Base-by-base conservation (phyloP, 2,113 vertebrate species). In the Empidonax traillii region DNA sequence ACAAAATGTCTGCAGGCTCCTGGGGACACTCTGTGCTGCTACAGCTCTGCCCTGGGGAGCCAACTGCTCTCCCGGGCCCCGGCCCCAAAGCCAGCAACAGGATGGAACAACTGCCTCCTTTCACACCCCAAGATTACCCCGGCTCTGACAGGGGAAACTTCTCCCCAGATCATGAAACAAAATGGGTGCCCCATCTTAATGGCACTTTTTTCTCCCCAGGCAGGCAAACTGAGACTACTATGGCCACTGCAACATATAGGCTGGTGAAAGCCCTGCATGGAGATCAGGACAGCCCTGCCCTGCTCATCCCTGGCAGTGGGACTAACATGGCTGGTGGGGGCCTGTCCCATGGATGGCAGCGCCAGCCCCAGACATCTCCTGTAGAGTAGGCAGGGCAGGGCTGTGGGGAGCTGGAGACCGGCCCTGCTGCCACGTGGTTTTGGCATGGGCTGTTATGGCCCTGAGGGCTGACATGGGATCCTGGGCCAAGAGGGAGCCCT, bases 31-130 rank as follows among this genome's bases (percentile, higher is more conserved):
- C 71, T 0, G 2, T 2, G 12, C 67, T 43, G 66, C 72, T 51
- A 62, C 89, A 35, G 87, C 39, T 59, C n/a, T 6, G 14, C 35
- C 75, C 58, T n/a, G 44, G 33, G 47, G 39, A 86, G 66, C 53
- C 0, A 0, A 24, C 14, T 3, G 6, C 4, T 0, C 24, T 77
- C 22, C 31, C 0, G 1, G 19, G 65, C n/a, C 49, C 22, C 3
- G 1, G 23, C 30, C 28, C 20, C 24, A 2, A 0, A 1, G 49
- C 22, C 67, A 59, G 71, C 35, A 28, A 49, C 49, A 43, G 52
- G 61, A 15, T 1, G 0, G 49, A 39, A 23, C 19, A 33, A 3
- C 52, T 8, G 3, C 23, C 9, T 76, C 71, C 61, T 67, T 37
- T 39, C 58, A 21, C 6, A 44, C 37, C 23, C n/a, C 5, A 7